A percentile compares a stretch with the other conserved stretches of the same genome.
These are phyloP conservation scores for Cebidichthys violaceus DNA, from an alignment of 2,113 vertebrate genomes.

Conservation along the genomic window DNA sequence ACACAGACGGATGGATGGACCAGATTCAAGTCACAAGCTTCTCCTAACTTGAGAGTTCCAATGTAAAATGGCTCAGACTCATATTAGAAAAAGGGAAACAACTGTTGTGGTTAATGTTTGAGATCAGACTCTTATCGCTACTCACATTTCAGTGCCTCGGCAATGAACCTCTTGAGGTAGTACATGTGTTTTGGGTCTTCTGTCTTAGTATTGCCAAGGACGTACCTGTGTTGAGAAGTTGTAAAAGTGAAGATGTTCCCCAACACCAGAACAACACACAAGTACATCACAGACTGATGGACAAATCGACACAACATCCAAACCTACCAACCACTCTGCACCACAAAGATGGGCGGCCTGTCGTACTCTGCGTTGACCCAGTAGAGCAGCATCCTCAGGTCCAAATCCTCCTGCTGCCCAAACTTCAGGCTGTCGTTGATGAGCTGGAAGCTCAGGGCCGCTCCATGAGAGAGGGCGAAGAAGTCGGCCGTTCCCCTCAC, in stretches of 20 bases:
- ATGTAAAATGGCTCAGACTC: background rate
- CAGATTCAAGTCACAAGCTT: background rate
- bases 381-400: slow-evolving; percentile 93
- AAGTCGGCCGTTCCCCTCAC: slow-evolving; percentile 94
- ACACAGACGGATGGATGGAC: background rate
- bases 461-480: slow-evolving; percentile 96
- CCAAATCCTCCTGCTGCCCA: slow-evolving; percentile 91
- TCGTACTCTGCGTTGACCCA: slow-evolving; percentile 94
- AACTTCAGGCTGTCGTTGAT: slow-evolving; percentile 93
- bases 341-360: slow-evolving; percentile 92
- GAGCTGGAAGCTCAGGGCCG: slow-evolving; percentile 93
- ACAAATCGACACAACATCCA: background rate
- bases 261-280: background rate
- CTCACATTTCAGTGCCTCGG: slow-evolving; percentile 94
- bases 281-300: background rate
- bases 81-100: background rate
- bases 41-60: background rate
- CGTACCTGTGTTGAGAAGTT: slow-evolving; percentile 79
- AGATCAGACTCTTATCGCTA: background rate
- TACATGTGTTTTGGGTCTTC: slow-evolving; percentile 95
- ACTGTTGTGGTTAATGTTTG: background rate
- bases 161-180: slow-evolving; percentile 95
- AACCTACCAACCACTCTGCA: slow-evolving; percentile 95
- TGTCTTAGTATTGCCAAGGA: slow-evolving; percentile 89
- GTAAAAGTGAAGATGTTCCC: background rate